Evolutionary conservation across 2,113 vertebrate genomes (phyloP), one percentile per base, ranked within the genome.

Genomic region (Brachirus orientalis): DNA sequence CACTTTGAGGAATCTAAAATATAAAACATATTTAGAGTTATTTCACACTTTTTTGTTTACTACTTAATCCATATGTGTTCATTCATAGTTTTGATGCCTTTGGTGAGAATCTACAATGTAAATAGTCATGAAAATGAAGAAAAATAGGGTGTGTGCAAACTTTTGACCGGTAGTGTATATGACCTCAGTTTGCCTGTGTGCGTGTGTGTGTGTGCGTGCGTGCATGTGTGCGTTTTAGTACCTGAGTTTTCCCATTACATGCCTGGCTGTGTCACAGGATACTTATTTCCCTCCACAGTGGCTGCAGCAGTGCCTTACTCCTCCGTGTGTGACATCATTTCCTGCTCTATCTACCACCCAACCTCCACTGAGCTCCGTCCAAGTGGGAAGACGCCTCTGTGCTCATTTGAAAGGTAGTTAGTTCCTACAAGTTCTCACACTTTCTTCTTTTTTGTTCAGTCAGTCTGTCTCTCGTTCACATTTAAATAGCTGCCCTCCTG

Each of bases 221-320:
- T 46, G 40, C 28, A 7, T 52, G 43, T 35, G 44, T 46, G 44
- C 37, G 33, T 17, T 65, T 80, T 56, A 61, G 54, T 68, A 10
- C 56, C 64, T 69, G 19, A 13, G n/a, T 80, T 88, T 85, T 77
- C 57, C 75, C 54, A 79, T 82, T 84, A 76, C 81, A 84, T 62
- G 75, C 79, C 44, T 75, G 72, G 13, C 76, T 82, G 83, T 85
- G 69, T 75, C 60, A 53, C 53, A 63, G 48, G 68, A 70, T 80
- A 58, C 80, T 83, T 74, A 81, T 85, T 73, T 68, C 48, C 63
- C 61, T 51, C 12, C 62, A 69, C 66, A 64, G 38, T 77, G 62
- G 62, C 79, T 13, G 46, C n/a, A 54, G 71, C 61, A 35, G 63
- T 63, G 55, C 62, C 58, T n/a, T 45, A 69, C 41, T 72, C 54